Evolutionary conservation across 92 coral and sea anemone species (phyloP), one percentile per base, ranked within the genome.

Genomic region (Virgularia gustaviana): DNA sequence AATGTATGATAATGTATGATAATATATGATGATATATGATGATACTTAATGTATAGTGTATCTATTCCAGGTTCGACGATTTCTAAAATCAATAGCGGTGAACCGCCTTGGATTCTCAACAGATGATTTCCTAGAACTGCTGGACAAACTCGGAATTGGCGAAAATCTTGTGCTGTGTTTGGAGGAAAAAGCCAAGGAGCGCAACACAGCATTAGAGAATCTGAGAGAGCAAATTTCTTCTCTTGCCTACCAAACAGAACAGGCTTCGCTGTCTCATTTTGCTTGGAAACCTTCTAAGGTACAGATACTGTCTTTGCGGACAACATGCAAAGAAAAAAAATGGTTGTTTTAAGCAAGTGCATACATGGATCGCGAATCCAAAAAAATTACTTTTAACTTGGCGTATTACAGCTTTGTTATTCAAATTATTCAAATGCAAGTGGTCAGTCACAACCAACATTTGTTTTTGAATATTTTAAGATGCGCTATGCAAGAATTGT

Each of bases 251-350:
- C 72, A 65, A 20, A 23, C 56, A 8, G 56, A 42, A 22, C 19
- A 9, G 32, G 55, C 72, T 8, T 41, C 54, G 6, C 47, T 20
- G 3, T 54, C 72, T 19, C 72, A 65, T 39, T 41, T 42, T 41
- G 72, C 41, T 1, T 65, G 72, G 72, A 53, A 65, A 0, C 72
- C 72, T 24, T 37, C 55, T 7, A n/a, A 65, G 72, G 72, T 65
- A 41, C 9, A 1, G 10, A 35, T 6, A 63, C 16, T 3, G 3
- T 6, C 10, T 63, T n/a, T 27, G 41, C 44, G 58, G 49, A 3
- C 15, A 16, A 15, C n/a, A 13, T 11, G 9, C 0, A 65, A 6
- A 18, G 13, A 3, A 3, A 43, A 24, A 16, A 20, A 9, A 16
- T 12, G 20, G n/a, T n/a, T n/a, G n/a, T n/a, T n/a, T n/a, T n/a